Conservation (phyloP, 2,797 vertebrate genomes). For the Premnoplex brunnescens region DNA sequence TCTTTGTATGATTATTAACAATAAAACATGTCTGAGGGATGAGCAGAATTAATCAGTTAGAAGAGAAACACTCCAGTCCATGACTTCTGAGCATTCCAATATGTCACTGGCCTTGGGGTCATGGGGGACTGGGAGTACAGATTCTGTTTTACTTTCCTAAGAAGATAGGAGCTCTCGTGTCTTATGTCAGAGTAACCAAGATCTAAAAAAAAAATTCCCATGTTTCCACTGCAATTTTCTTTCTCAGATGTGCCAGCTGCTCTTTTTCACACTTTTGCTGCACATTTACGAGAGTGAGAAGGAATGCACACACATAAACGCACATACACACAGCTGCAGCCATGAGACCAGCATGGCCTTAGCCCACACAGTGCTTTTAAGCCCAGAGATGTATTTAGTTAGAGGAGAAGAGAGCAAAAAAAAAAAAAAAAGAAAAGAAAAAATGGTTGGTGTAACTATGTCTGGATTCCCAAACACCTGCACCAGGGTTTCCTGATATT, state of each 20-base stretch:
- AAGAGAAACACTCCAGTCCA: neutral
- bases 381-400: conserved; percentile 27
- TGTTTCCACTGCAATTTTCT: conserved; percentile 58
- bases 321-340: conserved; percentile 63
- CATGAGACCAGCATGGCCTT: conserved; percentile 33
- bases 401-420: neutral
- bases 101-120: neutral
- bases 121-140: neutral
- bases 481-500: conserved; percentile 60
- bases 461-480: conserved; percentile 75
- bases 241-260: conserved; percentile 67
- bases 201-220: neutral
- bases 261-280: conserved; percentile 70
- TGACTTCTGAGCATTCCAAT: neutral
- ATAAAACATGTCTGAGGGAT: neutral
- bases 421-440: neutral
- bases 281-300: conserved; percentile 70
- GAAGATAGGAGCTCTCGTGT: neutral
- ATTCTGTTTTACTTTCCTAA: neutral
- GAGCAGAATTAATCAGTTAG: neutral
- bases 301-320: conserved; percentile 42
- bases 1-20: neutral
- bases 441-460: conserved; percentile 13
- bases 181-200: conserved; percentile 1
- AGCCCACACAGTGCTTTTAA: conserved; percentile 37